Base-by-base conservation (phyloP, 2,888 invertebrate genomes). In the Hirudinaria manillensis region DNA sequence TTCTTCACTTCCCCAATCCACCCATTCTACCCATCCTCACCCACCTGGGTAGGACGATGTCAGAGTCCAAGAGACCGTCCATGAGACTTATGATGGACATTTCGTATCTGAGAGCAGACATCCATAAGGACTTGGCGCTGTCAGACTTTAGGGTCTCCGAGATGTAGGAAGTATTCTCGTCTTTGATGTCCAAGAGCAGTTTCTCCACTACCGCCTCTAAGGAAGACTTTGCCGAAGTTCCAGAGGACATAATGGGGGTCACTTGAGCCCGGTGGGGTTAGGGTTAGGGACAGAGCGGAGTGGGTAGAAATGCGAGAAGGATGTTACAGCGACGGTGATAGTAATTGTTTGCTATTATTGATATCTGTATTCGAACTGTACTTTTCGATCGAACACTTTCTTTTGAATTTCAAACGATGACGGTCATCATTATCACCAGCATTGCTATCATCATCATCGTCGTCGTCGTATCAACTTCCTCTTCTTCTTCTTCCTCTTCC, bases 41-140 rank as follows among this genome's bases (percentile, higher is more conserved):
- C 7, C 24, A 61, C 24, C 75, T 72, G 16, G 76, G 77, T 19
- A 78, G 36, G 51, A 77, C 56, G 16, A 77, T 76, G 55, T 77
- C 77, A 27, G 29, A 27, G 21, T 67, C 55, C 6, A 77, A 56
- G 27, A 75, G 19, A 0, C 65, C 72, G 0, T 75, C 72, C 72
- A 77, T 71, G 27, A 71, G 21, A 24, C 45, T 29, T 13, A 74
- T 34, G 19, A 73, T 73, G 21, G 73, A 10, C 45, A 73, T 0
- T 24, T 73, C 73, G 6, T 36, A 29, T 3, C 73, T 61, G 6
- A 56, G 65, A 10, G 32, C 34, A n/a, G 32, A 68, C 2, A 24
- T 1, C 68, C 68, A 68, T n/a, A 29, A 29, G 3, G 32, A 34
- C 32, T 7, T n/a, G 4, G 2, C 68, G 10, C 32, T 68, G 36